Conservation (phyloP, 2,888 invertebrate genomes). For the Tinea trinotella region DNA sequence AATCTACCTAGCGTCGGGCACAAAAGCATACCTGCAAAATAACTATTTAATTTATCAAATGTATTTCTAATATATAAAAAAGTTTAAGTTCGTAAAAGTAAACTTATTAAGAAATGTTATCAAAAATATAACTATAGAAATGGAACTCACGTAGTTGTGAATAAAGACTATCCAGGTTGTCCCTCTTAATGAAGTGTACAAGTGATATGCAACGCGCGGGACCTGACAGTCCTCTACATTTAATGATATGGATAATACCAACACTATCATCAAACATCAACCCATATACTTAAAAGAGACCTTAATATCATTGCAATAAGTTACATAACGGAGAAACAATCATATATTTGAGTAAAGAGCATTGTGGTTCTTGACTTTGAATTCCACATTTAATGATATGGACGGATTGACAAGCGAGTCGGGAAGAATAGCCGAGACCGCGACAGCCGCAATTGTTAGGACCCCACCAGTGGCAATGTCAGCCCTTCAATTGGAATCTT, state of each 20-base stretch:
- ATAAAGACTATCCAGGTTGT: slow-evolving; percentile 13
- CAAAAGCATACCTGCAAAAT: no score
- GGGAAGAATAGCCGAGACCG: slow-evolving; percentile 16
- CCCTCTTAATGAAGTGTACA: slow-evolving; percentile 58
- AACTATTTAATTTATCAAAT: no score
- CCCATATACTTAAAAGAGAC: background rate
- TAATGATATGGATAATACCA: slow-evolving; percentile 19
- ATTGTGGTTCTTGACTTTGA: background rate
- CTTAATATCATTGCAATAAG: background rate
- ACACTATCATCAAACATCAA: background rate
- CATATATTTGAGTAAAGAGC: background rate
- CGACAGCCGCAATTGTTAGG: slow-evolving; percentile 14
- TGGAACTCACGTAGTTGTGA: slow-evolving; percentile 7
- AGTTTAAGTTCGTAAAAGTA: no score
- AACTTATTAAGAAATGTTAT: background rate
- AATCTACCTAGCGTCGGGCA: no score
- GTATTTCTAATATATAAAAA: no score
- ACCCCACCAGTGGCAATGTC: slow-evolving; percentile 1
- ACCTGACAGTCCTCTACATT: slow-evolving; percentile 27
- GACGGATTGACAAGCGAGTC: slow-evolving; percentile 20
- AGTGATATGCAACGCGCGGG: slow-evolving; percentile 59
- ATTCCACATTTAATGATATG: slow-evolving; percentile 19
- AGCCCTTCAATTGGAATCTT: slow-evolving; percentile 1
- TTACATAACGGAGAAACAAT: background rate
- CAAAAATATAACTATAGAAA: slow-evolving; percentile 1